Base-by-base conservation (phyloP, 2,113 vertebrate genomes). In the Caretta caretta region DNA sequence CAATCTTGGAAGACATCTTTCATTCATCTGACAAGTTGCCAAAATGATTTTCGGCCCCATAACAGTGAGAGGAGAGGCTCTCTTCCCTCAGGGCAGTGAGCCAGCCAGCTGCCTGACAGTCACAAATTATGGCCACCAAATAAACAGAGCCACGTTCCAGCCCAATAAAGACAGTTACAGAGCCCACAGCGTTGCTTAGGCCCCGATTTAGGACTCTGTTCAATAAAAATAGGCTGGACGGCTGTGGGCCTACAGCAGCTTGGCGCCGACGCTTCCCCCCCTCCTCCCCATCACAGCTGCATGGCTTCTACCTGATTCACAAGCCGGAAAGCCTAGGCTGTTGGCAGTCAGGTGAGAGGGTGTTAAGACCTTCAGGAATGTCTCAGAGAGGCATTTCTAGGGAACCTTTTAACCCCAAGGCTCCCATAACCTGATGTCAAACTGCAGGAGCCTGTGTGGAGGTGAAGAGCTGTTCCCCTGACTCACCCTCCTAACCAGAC, bases 271-370 rank as follows among this genome's bases (percentile, higher is more conserved):
- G 49, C 12, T 7, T 5, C 31, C n/a, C 42, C 42, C 42, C n/a
- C 65, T 42, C 65, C 50, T 8, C 4, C 84, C 56, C 56, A 57
- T 69, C 62, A n/a, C 62, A n/a, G 62, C 35, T 35, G 62, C 35
- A 69, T 1, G 35, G 62, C 16, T 20, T 86, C 11, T 8, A 27
- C 49, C 59, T 35, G 13, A 35, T 38, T 65, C 22, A 27, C 6
- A 0, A 0, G 83, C 0, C 2, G 16, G 57, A 24, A 8, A 76
- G 75, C 75, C n/a, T n/a, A 48, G 6, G 42, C 10, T 27, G 5
- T 13, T 46, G 75, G 38, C 38, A 35, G 79, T 27, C 20, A 27
- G 49, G 38, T 85, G 59, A 25, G 85, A 91, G 29, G 35, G 38
- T 5, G 49, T 69, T 69, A 69, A 69, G 35, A n/a, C 62, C 62